Conservation (phyloP, 2,888 invertebrate genomes). For the Brassicogethes aeneus region DNA sequence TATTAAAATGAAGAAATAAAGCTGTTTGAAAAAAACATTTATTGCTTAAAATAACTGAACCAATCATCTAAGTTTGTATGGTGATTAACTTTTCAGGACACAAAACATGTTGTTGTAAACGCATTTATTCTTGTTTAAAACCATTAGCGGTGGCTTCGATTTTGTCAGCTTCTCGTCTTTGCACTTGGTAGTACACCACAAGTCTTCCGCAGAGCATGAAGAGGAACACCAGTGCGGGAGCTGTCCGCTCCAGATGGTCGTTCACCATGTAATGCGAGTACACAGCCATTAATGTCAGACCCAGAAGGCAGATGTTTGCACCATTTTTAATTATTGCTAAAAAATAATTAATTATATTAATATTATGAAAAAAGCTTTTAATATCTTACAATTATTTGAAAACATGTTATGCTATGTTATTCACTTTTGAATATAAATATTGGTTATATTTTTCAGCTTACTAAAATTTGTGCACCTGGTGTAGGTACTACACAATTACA, state of each 20-base stretch:
- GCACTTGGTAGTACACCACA: slow-evolving; percentile 68
- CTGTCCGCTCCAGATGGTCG: slow-evolving; percentile 85
- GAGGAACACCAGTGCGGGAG: slow-evolving; percentile 84
- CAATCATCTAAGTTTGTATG: no score
- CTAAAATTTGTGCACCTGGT: no score
- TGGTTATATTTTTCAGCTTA: no score
- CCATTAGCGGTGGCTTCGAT: slow-evolving; percentile 34
- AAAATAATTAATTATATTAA: background rate
- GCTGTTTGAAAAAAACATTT: no score
- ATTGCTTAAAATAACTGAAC: no score
- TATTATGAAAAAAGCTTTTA: slow-evolving; percentile 3
- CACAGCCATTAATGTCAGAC: slow-evolving; percentile 80
- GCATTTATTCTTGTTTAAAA: slow-evolving; percentile 38
- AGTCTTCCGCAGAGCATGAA: slow-evolving; percentile 85
- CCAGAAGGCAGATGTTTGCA: slow-evolving; percentile 75
- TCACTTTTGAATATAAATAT: no score
- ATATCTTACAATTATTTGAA: no score
- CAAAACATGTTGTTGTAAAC: background rate
- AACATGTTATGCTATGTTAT: no score
- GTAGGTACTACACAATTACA: no score
- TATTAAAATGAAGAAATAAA: no score
- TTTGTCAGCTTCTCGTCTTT: slow-evolving; percentile 36
- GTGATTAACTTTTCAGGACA: background rate
- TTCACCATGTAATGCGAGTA: slow-evolving; percentile 91
- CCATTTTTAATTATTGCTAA: slow-evolving; percentile 83